phyloP scores from a whole-genome alignment of 1,140 invertebrate species.

The Drosophila miranda region DNA sequence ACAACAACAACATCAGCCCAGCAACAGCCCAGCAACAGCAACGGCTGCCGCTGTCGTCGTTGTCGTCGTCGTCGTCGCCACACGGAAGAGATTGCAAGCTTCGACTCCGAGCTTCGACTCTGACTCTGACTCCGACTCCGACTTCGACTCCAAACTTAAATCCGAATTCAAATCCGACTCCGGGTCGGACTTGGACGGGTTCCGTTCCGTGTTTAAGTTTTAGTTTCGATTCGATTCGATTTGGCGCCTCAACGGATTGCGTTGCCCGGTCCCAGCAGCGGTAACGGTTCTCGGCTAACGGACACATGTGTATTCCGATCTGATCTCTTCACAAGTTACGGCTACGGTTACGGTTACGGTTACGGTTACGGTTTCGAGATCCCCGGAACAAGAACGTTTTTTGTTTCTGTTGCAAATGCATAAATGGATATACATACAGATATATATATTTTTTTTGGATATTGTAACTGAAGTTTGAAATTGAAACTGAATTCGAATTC shows the following conservation, averaged over 20 bases:
- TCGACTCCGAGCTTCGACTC: neutral
- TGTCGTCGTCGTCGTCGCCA: conserved; percentile 11
- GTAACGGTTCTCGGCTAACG: conserved; percentile 1
- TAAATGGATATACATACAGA: too few relatives aligned
- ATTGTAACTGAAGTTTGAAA: neutral
- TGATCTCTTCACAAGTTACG: neutral
- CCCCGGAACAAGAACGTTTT: conserved; percentile 6
- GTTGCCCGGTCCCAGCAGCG: conserved; percentile 6
- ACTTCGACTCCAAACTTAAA: neutral
- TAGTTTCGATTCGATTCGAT: conserved; percentile 10
- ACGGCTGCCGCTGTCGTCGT: conserved; percentile 4
- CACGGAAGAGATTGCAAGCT: conserved; percentile 10
- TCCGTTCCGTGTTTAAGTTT: neutral
- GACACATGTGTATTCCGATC: too few relatives aligned
- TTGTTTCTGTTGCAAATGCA: conserved; percentile 22
- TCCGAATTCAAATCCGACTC: conserved; percentile 1
- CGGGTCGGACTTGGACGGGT: conserved; percentile 9
- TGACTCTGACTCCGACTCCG: neutral
- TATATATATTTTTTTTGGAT: conserved; percentile 1
- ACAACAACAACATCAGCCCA: conserved; percentile 15
- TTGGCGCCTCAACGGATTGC: conserved; percentile 15
- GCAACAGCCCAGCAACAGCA: conserved; percentile 31
- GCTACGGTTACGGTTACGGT: neutral
- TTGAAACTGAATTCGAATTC: neutral
- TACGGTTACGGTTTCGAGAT: too few relatives aligned